Base-by-base conservation (phyloP, 1,140 invertebrate species). In the Lepidurus couesii region DNA sequence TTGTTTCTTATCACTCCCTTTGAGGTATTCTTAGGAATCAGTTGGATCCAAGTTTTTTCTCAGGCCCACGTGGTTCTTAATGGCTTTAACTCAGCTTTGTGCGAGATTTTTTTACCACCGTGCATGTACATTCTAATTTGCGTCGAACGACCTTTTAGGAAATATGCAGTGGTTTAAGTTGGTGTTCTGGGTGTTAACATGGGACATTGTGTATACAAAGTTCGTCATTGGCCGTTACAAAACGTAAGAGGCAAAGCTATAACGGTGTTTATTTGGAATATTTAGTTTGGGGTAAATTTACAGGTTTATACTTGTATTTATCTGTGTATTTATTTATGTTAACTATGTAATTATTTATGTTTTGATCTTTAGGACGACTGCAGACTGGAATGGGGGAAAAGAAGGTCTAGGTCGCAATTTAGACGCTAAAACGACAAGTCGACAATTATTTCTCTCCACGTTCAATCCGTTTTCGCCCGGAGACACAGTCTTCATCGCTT, bases 381-480 rank as follows among this genome's bases (percentile, higher is more conserved):
- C 24, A 16, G 21, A 44, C 43, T 42, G 47, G 21, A 16, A 34
- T 44, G 75, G 47, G 24, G 75, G 34, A 45, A 13, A 77, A 16
- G 26, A 43, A 47, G 11, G 44, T 26, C 42, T 77, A 47, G 76
- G 21, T 45, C 44, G 75, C 4, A 47, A 24, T 44, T 13, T n/a
- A 24, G 44, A 47, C 43, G 44, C n/a, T 26, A 11, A 76, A 76
- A 8, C 43, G 43, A 13, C 21, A 3, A 44, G 7, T 21, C 75
- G 21, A 21, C 44, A 24, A 21, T 21, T 65, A 65, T 65, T 65
- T 21, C 21, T 78, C 73, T 73, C 65, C 42, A 75, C 78, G 24
- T 79, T 79, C 78, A 79, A 79, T 47, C 78, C 78, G 5, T 75
- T 79, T 44, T 44, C 78, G 42, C 78, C 78, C 24, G 78, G 78